phyloP scores from a whole-genome alignment of 2,888 invertebrate genomes.

The Drosophila anomalipes region DNA sequence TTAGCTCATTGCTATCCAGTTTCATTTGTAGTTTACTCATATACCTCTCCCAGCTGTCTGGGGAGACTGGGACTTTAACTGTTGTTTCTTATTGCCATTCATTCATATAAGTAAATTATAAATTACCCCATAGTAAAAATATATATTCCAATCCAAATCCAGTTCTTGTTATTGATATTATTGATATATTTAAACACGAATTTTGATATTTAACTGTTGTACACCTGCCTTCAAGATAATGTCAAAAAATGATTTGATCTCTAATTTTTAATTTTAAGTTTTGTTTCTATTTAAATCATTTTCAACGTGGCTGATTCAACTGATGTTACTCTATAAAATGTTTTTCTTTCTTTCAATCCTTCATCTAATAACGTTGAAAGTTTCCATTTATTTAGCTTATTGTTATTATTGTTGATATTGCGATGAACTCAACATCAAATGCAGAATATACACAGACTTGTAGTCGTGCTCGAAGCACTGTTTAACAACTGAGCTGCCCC shows the following conservation, averaged over 20 bases:
- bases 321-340: neutral
- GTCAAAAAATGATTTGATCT: neutral
- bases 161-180: neutral
- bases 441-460: conserved; percentile 5
- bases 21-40: neutral
- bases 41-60: neutral
- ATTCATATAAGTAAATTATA: neutral
- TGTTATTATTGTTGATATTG: conserved; percentile 43
- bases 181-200: no score
- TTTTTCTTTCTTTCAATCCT: neutral
- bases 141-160: neutral
- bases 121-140: neutral
- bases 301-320: neutral
- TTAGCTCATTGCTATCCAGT: neutral
- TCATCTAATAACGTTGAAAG: conserved; percentile 17
- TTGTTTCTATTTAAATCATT: neutral
- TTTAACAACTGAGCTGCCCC: conserved; percentile 23
- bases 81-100: neutral
- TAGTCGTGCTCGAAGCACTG: conserved; percentile 4
- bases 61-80: neutral
- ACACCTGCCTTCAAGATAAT: neutral
- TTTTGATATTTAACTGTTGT: neutral
- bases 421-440: conserved; percentile 25
- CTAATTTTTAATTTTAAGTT: neutral
- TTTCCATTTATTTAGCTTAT: conserved; percentile 60